phyloP scores from a whole-genome alignment of 1,140 invertebrate genomes.

The Drosophila neocordata region DNA sequence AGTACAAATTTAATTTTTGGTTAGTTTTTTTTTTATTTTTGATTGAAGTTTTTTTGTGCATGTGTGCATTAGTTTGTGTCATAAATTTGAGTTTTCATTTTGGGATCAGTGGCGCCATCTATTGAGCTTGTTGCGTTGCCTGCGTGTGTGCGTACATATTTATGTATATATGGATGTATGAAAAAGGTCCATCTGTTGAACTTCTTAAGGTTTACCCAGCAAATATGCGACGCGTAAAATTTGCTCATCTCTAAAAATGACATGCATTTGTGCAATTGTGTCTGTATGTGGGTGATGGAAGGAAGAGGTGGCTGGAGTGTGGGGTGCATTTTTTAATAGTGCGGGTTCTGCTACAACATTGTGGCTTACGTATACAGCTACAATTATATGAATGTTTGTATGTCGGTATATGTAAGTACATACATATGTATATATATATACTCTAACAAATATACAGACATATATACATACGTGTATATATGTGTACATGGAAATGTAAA shows the following conservation, averaged over 20 bases:
- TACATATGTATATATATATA: background rate
- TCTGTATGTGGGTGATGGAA: background rate
- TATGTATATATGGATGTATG: too few species aligned
- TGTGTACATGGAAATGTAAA: too few species aligned
- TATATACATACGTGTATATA: too few species aligned
- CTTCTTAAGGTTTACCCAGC: too few species aligned
- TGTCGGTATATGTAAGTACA: background rate
- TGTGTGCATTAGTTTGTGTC: background rate
- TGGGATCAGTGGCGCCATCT: slow-evolving; percentile 53
- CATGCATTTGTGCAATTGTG: background rate
- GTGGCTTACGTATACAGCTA: slow-evolving; percentile 35
- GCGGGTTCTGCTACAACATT: slow-evolving; percentile 1
- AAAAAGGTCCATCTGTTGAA: too few species aligned
- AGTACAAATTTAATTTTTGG: slow-evolving; percentile 49
- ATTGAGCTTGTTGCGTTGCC: slow-evolving; percentile 3
- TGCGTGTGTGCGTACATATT: too few species aligned
- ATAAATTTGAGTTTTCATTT: background rate
- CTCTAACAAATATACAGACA: too few species aligned
- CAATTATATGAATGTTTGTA: slow-evolving; percentile 44
- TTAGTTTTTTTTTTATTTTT: slow-evolving; percentile 38
- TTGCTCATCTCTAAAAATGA: background rate
- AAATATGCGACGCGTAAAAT: background rate
- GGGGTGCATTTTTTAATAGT: slow-evolving; percentile 41
- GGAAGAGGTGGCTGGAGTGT: slow-evolving; percentile 37
- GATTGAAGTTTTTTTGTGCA: too few species aligned